Percentiles rank a stretch among this genome's conserved stretches.
phyloP scores from a whole-genome alignment of 2,888 invertebrate genomes.

The Folsomia manolachei region DNA sequence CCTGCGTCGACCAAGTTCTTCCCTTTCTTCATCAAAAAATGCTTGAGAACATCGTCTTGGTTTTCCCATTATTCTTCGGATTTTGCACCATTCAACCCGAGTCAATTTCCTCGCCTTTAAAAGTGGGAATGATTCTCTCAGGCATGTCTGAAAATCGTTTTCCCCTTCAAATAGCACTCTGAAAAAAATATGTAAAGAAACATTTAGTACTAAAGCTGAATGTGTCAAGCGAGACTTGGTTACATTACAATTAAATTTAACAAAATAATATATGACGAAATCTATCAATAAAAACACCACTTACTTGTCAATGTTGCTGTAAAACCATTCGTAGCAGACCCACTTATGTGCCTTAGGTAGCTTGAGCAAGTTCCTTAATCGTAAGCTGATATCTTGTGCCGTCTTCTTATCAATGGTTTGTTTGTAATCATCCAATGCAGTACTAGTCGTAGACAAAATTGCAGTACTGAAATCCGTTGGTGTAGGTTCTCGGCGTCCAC shows the following conservation, averaged over 20 bases:
- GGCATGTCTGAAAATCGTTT: conserved; percentile 91
- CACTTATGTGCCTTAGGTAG: conserved; percentile 98
- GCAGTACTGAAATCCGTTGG: conserved; percentile 2
- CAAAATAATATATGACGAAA: not conserved
- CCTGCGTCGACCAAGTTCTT: conserved; percentile 83
- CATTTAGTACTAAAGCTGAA: too few species aligned
- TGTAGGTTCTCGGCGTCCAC: conserved; percentile 13
- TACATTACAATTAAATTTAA: not conserved
- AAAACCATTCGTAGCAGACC: conserved; percentile 99
- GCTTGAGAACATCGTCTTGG: conserved; percentile 86
- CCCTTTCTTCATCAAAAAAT: conserved; percentile 92
- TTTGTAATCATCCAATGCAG: conserved; percentile 47
- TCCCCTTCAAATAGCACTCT: conserved; percentile 89
- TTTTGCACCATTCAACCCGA: conserved; percentile 91
- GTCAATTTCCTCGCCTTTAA: conserved; percentile 79
- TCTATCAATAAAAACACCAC: conserved; percentile 38
- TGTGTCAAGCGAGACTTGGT: conserved; percentile 3
- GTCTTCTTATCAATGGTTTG: conserved; percentile 73
- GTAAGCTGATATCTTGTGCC: conserved; percentile 84
- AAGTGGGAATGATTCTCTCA: conserved; percentile 90
- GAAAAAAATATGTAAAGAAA: conserved; percentile 49
- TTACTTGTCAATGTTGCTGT: conserved; percentile 89
- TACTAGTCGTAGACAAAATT: not conserved
- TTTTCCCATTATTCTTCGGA: conserved; percentile 93
- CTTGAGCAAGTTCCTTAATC: conserved; percentile 87